phyloP scores from a whole-genome alignment of 2,888 invertebrate genomes.

The Octonoba sinensis region DNA sequence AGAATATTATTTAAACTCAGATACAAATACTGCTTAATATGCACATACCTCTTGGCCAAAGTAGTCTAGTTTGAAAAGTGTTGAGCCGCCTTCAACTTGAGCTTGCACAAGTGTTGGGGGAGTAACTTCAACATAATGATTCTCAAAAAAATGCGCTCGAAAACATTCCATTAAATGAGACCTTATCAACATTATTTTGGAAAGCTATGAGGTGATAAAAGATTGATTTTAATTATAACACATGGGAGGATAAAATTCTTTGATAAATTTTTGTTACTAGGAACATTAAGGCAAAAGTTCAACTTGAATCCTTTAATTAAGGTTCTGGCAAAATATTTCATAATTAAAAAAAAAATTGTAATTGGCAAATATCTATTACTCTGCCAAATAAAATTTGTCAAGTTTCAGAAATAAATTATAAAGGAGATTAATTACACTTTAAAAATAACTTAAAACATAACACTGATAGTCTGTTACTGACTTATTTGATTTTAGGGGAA shows the following conservation, averaged over 20 bases:
- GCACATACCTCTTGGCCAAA: conserved; percentile 75
- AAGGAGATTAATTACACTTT: too few species aligned
- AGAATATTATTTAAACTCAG: background rate
- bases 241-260: background rate
- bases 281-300: background rate
- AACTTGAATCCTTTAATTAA: background rate
- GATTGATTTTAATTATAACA: conserved; percentile 3
- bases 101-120: conserved; percentile 99
- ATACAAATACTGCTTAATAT: background rate
- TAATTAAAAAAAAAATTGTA: too few species aligned
- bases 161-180: conserved; percentile 79
- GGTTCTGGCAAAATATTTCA: too few species aligned
- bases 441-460: too few species aligned
- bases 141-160: conserved; percentile 81
- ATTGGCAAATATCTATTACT: too few species aligned
- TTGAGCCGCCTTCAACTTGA: conserved; percentile 99
- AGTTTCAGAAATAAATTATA: too few species aligned
- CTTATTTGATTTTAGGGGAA: too few species aligned
- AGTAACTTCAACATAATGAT: conserved; percentile 91
- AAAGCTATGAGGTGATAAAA: conserved; percentile 76
- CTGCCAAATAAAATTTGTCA: too few species aligned
- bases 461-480: too few species aligned
- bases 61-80: conserved; percentile 84
- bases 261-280: background rate
- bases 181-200: conserved; percentile 90